phyloP scores from a whole-genome alignment of 2,113 vertebrate species.

The Puffinus mauretanicus region DNA sequence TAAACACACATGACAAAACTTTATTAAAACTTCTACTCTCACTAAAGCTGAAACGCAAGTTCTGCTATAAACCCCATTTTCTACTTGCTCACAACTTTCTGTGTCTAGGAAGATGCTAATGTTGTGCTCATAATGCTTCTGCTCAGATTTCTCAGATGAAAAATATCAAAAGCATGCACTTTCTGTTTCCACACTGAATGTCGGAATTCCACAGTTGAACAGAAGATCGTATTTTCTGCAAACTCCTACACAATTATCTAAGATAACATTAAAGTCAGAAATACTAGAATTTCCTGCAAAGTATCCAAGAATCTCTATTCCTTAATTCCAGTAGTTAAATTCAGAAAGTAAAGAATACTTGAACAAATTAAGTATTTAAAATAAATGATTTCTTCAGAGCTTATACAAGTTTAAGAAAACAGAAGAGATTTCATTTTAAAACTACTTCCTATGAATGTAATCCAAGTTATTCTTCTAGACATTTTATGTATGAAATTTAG shows the following conservation, averaged over 20 bases:
- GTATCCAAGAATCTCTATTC: not conserved
- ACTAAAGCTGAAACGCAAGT: not conserved
- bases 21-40: not conserved
- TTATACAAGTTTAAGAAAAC: not conserved
- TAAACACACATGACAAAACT: not conserved
- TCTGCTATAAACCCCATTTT: not conserved
- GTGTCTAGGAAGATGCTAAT: not conserved
- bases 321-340: not conserved
- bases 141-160: fast-evolving
- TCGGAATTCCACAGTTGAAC: not conserved
- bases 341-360: not conserved
- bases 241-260: not conserved
- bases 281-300: not conserved
- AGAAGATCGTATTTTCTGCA: not conserved
- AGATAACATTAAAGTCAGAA: not conserved
- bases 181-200: not conserved
- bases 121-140: not conserved
- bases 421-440: not conserved
- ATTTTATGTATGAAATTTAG: not conserved
- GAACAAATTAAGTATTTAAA: not conserved
- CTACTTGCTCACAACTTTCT: not conserved
- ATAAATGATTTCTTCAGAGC: not conserved
- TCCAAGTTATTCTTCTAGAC: not conserved
- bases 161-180: not conserved
- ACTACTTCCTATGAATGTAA: not conserved